Evolutionary conservation across 2,888 invertebrate genomes (phyloP).

Genomic region (Ornithoptera alexandrae): DNA sequence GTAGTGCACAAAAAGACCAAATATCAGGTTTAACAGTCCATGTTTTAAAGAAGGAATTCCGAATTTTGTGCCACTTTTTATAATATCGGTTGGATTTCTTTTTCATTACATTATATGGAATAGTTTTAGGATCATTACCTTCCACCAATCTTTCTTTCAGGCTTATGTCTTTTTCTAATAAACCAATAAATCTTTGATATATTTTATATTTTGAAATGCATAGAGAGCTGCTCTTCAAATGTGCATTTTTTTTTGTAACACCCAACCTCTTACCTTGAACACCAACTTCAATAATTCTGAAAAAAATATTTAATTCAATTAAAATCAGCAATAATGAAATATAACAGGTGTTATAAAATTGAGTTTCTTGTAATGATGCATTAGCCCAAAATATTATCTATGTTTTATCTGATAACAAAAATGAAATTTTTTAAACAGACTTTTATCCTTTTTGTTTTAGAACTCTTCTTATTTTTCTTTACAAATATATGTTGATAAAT

Average conservation of each 20-base stretch:
- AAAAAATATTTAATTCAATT: constrained; percentile 41
- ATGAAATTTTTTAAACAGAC: no score
- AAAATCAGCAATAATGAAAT: neutral
- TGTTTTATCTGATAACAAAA: no score
- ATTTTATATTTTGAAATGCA: constrained; percentile 79
- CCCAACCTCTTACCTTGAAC: constrained; percentile 90
- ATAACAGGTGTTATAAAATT: no score
- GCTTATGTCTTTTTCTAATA: constrained; percentile 52
- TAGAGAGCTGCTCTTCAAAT: constrained; percentile 63
- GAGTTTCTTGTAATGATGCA: no score
- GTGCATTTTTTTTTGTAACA: constrained; percentile 83
- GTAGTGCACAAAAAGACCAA: constrained; percentile 59
- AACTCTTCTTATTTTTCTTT: no score
- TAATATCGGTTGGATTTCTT: constrained; percentile 49
- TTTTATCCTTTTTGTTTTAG: no score
- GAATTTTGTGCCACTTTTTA: constrained; percentile 66
- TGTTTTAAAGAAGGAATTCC: constrained; percentile 69
- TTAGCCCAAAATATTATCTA: no score
- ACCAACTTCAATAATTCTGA: constrained; percentile 84
- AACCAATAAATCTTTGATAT: constrained; percentile 66
- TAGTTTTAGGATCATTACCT: constrained; percentile 36
- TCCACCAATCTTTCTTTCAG: constrained; percentile 42
- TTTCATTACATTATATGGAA: constrained; percentile 67
- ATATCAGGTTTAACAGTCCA: constrained; percentile 81
- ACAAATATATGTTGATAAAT: neutral